Evolutionary conservation across 2,113 vertebrate genomes (phyloP), one percentile per base, ranked within the genome.

Genomic region (Pristiophorus japonicus): DNA sequence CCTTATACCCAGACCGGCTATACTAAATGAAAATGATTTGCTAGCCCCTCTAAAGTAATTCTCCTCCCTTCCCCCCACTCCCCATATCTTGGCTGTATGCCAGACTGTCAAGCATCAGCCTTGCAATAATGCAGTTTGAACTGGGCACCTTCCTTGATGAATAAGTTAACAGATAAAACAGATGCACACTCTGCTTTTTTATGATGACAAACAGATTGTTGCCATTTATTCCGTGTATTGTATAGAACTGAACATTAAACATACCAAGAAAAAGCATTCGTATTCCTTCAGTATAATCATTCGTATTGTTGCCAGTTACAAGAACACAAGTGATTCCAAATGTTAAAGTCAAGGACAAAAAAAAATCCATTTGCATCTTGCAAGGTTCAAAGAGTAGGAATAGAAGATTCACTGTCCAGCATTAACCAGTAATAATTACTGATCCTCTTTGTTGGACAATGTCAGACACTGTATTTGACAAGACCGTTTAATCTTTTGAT

Each of bases 321-420:
- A 70, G 92, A 70, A 94, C 27, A 70, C 10, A 47, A 55, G 51
- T 24, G 51, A 51, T 88, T 51, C 85, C 47, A 88, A 66, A 67
- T 94, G 65, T 24, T 30, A 94, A 67, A 67, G 85, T 94, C 92
- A 94, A 94, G 92, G 92, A 94, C 92, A 94, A 94, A 92, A 92
- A n/a, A 62, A 94, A 4, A 55, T 67, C 92, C 3, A 94, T 94
- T 67, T 94, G 42, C 63, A 94, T 94, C 65, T 94, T 94, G 65
- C 63, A 94, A 66, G 65, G 65, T 67, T 94, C 65, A 94, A 94
- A 94, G 65, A 67, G 38, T 67, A 94, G 63, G 65, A 94, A 93
- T 93, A 65, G 34, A 93, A 94, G 65, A 45, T 94, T 67, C 92
- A 94, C 92, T 94, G 92, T 94, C 92, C 65, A 47, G 42, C 92